Evolutionary conservation across 2,888 invertebrate species (phyloP).

Genomic region (Geophilus truncorum): DNA sequence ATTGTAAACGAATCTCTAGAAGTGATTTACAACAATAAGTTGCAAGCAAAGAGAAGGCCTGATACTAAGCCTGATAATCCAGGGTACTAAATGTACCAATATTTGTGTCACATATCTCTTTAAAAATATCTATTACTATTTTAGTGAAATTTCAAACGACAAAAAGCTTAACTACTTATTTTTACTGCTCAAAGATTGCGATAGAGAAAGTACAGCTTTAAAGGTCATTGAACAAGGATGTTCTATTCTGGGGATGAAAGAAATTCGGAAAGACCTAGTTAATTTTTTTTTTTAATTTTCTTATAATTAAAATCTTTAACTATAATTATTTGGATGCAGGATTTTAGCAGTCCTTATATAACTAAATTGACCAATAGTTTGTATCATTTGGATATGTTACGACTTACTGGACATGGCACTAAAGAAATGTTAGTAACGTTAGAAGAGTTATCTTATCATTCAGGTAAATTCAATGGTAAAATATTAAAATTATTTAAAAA

Average conservation of each 20-base stretch:
- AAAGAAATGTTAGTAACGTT: neutral
- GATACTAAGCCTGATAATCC: neutral
- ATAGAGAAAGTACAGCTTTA: neutral
- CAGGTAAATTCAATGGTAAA: neutral
- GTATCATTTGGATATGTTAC: neutral
- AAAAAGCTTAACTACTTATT: neutral
- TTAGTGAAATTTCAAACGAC: neutral
- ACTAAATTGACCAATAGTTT: conserved; percentile 5
- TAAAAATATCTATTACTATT: too few species aligned
- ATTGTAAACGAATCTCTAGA: neutral
- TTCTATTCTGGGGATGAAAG: neutral
- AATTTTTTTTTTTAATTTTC: neutral
- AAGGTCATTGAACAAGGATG: neutral
- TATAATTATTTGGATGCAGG: neutral
- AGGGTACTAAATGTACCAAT: too few species aligned
- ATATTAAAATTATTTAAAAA: neutral
- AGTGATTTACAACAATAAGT: neutral
- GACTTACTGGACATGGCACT: neutral
- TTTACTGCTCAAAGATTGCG: neutral
- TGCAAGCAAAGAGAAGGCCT: neutral
- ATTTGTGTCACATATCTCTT: too few species aligned
- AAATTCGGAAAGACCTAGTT: neutral
- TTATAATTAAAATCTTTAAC: neutral
- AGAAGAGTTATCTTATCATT: neutral
- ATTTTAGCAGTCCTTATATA: neutral